A percentile compares a stretch with the other conserved stretches of the same genome.
Evolutionary conservation across 1,140 invertebrate genomes (phyloP).

Genomic region (Anoplophora glabripennis): DNA sequence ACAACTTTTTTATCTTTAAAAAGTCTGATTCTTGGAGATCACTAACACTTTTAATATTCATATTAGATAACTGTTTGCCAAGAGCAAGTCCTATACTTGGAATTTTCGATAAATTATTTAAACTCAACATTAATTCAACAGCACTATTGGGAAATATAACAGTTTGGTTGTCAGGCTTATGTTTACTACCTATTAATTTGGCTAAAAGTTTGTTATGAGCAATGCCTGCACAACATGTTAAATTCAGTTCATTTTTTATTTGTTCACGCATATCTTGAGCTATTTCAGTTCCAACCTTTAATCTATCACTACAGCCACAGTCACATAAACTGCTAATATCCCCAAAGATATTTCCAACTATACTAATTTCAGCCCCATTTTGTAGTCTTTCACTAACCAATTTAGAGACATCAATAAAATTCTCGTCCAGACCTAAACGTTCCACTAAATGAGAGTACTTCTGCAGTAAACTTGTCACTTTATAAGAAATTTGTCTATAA

Average conservation of each 20-base stretch:
- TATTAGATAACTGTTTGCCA: conserved; percentile 58
- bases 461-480: conserved; percentile 64
- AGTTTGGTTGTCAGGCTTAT: conserved; percentile 82
- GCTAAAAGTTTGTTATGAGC: conserved; percentile 80
- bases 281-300: conserved; percentile 65
- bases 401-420: conserved; percentile 71
- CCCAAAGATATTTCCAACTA: conserved; percentile 59
- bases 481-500: conserved; percentile 68
- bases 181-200: conserved; percentile 68
- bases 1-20: conserved; percentile 57
- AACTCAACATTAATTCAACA: conserved; percentile 59
- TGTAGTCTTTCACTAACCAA: conserved; percentile 58
- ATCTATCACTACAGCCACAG: conserved; percentile 67
- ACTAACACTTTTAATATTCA: conserved; percentile 62
- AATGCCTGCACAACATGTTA: conserved; percentile 79
- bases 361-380: conserved; percentile 42
- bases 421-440: conserved; percentile 77
- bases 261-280: conserved; percentile 67
- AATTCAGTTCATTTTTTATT: conserved; percentile 62
- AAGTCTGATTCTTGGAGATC: conserved; percentile 64
- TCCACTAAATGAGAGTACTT: conserved; percentile 68
- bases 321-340: conserved; percentile 56
- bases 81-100: conserved; percentile 72
- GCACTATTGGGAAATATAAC: conserved; percentile 67
- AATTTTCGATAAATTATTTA: conserved; percentile 60